A percentile compares a stretch with the other conserved stretches of the same genome.
These are phyloP conservation scores for Malurus melanocephalus DNA, from an alignment of 2,113 vertebrate species.

Conservation along the genomic window DNA sequence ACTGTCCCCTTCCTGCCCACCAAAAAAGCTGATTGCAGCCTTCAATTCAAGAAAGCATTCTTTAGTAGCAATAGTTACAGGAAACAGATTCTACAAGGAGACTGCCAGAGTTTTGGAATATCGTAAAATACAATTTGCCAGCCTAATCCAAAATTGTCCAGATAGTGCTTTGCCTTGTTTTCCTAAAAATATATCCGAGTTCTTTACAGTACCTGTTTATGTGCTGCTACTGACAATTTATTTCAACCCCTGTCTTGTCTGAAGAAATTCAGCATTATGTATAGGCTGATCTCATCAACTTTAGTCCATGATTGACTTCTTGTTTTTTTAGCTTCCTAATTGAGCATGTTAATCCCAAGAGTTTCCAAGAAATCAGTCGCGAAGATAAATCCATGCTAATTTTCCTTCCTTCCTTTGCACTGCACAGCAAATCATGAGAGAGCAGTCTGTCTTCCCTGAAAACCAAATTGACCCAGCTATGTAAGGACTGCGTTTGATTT, in stretches of 20 bases:
- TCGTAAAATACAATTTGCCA: neutral
- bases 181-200: neutral
- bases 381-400: conserved; percentile 2
- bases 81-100: conserved; percentile 13
- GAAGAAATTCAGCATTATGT: conserved; percentile 16
- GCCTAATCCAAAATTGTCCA: neutral
- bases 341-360: conserved; percentile 32
- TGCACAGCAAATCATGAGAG: neutral
- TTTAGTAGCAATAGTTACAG: neutral
- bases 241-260: neutral
- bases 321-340: conserved; percentile 15
- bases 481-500: neutral
- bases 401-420: neutral
- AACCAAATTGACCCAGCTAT: neutral
- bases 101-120: neutral
- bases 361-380: neutral
- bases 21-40: neutral
- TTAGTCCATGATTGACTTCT: neutral
- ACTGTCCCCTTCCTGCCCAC: neutral
- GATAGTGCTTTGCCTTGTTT: neutral
- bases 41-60: neutral
- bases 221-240: neutral
- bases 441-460: neutral
- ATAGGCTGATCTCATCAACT: neutral
- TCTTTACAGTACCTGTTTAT: neutral